These are phyloP conservation scores for Seriola dumerili DNA, from an alignment of 2,113 vertebrate species.

Conservation along the genomic window DNA sequence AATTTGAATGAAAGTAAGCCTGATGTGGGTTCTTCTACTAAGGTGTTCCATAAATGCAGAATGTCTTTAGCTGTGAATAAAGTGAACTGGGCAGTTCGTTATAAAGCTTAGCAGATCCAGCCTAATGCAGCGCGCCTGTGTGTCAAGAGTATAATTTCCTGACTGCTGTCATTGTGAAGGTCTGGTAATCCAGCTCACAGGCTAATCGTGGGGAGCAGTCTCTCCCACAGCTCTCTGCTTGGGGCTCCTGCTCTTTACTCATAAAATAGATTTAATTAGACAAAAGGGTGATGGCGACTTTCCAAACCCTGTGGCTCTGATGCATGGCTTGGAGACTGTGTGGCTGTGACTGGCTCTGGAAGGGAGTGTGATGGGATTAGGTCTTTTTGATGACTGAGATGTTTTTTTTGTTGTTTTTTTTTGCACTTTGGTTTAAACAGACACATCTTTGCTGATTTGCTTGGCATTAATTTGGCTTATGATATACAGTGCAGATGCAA, in stretches of 20 bases:
- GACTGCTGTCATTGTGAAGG: slow-evolving; percentile 65
- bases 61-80: slow-evolving; percentile 14
- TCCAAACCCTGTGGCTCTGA: slow-evolving; percentile 64
- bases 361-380: slow-evolving; percentile 40
- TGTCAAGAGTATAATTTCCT: slow-evolving; percentile 59
- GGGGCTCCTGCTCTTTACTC: slow-evolving; percentile 57
- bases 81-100: slow-evolving; percentile 31
- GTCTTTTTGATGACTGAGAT: slow-evolving; percentile 41
- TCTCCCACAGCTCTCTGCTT: slow-evolving; percentile 55
- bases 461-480: neutral
- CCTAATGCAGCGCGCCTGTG: slow-evolving; percentile 40
- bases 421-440: slow-evolving; percentile 7
- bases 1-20: neutral
- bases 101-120: slow-evolving; percentile 44
- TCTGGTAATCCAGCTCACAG: slow-evolving; percentile 71
- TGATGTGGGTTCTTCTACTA: neutral
- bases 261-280: slow-evolving; percentile 79
- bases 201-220: slow-evolving; percentile 71
- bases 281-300: slow-evolving; percentile 68
- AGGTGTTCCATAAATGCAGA: slow-evolving; percentile 4
- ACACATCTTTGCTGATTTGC: slow-evolving; percentile 7
- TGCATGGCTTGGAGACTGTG: slow-evolving; percentile 38
- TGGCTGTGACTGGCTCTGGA: slow-evolving; percentile 27
- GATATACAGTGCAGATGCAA: neutral
- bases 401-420: too few species aligned